phyloP scores from a whole-genome alignment of 2,797 vertebrate genomes.

The Eurystomus glaucurus region DNA sequence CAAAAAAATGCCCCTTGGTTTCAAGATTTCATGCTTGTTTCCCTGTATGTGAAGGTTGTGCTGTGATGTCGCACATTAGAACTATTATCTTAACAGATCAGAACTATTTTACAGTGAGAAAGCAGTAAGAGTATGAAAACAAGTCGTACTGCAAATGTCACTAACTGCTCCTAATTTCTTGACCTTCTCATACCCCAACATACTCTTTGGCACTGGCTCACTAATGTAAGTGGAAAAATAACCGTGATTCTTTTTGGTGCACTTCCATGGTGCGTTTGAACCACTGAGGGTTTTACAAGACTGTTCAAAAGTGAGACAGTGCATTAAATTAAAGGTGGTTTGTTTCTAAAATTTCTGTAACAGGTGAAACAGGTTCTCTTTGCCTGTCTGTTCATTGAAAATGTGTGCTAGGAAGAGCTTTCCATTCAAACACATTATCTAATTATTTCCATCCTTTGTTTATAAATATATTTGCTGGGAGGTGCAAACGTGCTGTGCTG shows the following conservation, averaged over 20 bases:
- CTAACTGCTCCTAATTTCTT: not conserved
- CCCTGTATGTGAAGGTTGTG: not conserved
- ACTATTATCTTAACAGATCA: not conserved
- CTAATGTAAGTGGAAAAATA: not conserved
- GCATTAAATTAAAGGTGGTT: not conserved
- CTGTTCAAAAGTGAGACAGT: not conserved
- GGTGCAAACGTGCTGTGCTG: not conserved
- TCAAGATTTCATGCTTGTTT: not conserved
- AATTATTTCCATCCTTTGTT: not conserved
- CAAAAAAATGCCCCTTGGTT: not conserved
- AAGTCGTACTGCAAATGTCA: not conserved
- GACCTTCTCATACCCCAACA: not conserved
- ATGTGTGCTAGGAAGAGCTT: not conserved
- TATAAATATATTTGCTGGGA: slow-evolving; percentile 32
- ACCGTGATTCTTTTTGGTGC: not conserved
- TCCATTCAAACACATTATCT: not conserved
- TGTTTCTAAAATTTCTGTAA: not conserved
- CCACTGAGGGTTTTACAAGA: not conserved
- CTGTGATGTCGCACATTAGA: not conserved
- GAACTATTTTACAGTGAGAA: not conserved
- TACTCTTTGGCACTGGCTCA: not conserved
- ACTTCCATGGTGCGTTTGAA: not conserved
- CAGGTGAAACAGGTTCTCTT: not conserved
- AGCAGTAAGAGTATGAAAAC: not conserved
- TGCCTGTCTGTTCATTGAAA: not conserved